These are phyloP conservation scores for human (Homo sapiens) DNA, from an alignment of 2,113 vertebrate species.

Conservation along the genomic window GRCh38 chr11:26699001-26699500, in stretches of 20 bases:
- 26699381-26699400: neutral
- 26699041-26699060: neutral
- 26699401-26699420: neutral
- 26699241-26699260: neutral
- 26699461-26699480: neutral
- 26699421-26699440: neutral
- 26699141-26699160: neutral
- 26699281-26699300: neutral
- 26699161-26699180: neutral
- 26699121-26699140: neutral
- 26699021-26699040: neutral
- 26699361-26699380: neutral
- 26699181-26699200: neutral
- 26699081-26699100: neutral
- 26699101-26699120: neutral
- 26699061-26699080: neutral
- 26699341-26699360: neutral
- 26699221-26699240: neutral
- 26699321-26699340: neutral
- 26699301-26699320: neutral
- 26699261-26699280: neutral
- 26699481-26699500: neutral
- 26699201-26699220: neutral
- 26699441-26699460: neutral
- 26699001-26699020: constrained; percentile 24